These are phyloP conservation scores for Graphium colonna DNA, from an alignment of 2,888 invertebrate species.

Conservation along the genomic window DNA sequence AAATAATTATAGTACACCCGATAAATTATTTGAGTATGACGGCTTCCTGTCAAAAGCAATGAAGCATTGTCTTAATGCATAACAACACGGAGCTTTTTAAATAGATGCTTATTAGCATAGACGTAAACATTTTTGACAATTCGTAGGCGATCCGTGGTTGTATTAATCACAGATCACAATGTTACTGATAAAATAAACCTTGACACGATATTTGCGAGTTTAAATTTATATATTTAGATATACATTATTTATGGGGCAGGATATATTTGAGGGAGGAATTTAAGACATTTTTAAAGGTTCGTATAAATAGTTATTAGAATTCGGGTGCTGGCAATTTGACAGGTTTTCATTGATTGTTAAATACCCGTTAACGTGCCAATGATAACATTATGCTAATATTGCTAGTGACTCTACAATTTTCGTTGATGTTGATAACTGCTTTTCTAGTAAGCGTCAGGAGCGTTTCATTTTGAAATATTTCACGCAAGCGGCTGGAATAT, in stretches of 20 bases:
- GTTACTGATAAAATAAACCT: constrained; percentile 44
- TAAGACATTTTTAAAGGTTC: constrained; percentile 25
- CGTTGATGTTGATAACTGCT: constrained; percentile 4
- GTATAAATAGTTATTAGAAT: constrained; percentile 14
- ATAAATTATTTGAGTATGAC: neutral
- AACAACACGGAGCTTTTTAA: constrained; percentile 28
- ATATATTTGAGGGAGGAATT: constrained; percentile 41
- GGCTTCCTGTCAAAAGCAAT: neutral
- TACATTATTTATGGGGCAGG: constrained; percentile 35
- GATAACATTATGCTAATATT: constrained; percentile 25
- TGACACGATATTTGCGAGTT: constrained; percentile 45
- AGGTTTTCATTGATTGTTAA: constrained; percentile 27
- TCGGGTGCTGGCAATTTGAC: constrained; percentile 22
- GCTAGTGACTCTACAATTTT: constrained; percentile 13
- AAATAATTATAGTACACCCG: neutral
- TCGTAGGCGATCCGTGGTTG: constrained; percentile 44
- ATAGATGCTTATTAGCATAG: constrained; percentile 25
- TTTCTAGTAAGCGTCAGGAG: constrained; percentile 13
- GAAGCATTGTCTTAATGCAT: neutral
- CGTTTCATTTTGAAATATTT: too few species aligned
- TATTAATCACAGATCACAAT: constrained; percentile 48
- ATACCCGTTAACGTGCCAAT: constrained; percentile 22
- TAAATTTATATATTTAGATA: constrained; percentile 7
- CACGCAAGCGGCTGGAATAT: too few species aligned
- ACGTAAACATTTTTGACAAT: constrained; percentile 22